These are phyloP conservation scores for Caenorhabditis auriculariae DNA, from an alignment of 2,888 invertebrate species.

Conservation along the genomic window DNA sequence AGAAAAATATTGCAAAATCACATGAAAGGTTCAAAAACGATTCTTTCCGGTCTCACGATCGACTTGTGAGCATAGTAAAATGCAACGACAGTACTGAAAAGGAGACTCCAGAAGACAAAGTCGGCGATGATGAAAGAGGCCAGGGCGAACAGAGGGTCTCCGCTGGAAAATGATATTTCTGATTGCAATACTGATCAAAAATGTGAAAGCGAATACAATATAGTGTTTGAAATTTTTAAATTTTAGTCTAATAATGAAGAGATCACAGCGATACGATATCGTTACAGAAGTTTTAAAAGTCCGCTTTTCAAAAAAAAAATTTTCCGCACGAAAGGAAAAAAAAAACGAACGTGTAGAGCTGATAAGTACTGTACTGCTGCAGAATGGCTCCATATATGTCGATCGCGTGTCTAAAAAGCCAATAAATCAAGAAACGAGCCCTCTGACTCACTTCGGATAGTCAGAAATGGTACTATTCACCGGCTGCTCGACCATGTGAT, in stretches of 20 bases:
- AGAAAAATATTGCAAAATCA: slow-evolving; percentile 1
- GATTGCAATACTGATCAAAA: too few relatives aligned
- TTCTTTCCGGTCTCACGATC: slow-evolving; percentile 29
- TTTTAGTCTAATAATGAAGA: too few relatives aligned
- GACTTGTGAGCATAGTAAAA: slow-evolving; percentile 33
- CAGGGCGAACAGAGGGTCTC: slow-evolving; percentile 19
- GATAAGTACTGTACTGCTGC: slow-evolving; percentile 34
- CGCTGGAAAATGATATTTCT: too few relatives aligned
- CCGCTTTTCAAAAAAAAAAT: too few relatives aligned
- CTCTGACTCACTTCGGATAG: slow-evolving; percentile 17
- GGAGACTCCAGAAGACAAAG: slow-evolving; percentile 33
- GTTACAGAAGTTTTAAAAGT: too few relatives aligned
- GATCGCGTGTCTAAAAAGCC: slow-evolving; percentile 21
- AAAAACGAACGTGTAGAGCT: slow-evolving; percentile 23
- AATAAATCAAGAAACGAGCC: neutral
- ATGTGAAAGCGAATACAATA: too few relatives aligned
- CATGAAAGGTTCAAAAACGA: slow-evolving; percentile 29
- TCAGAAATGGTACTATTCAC: slow-evolving; percentile 12
- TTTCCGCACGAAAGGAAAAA: too few relatives aligned
- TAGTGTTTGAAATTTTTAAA: too few relatives aligned
- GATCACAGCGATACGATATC: too few relatives aligned
- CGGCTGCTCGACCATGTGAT: slow-evolving; percentile 11
- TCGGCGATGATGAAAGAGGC: slow-evolving; percentile 19
- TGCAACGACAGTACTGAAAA: slow-evolving; percentile 26
- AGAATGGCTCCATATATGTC: slow-evolving; percentile 23